These are phyloP conservation scores for Tympanuchus pallidicinctus DNA, from an alignment of 2,113 vertebrate genomes.

Conservation along the genomic window DNA sequence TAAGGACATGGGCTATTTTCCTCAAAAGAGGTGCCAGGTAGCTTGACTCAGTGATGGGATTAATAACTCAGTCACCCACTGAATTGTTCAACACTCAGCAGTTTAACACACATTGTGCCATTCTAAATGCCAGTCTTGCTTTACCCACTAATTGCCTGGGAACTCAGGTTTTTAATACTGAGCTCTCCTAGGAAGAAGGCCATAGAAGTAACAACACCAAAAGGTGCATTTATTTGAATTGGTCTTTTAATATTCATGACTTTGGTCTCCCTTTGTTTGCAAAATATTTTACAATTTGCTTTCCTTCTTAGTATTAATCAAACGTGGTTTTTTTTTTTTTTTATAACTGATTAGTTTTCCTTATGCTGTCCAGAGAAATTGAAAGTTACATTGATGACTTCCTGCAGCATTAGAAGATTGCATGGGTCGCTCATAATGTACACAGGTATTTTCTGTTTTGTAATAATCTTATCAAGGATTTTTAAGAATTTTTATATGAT, in stretches of 20 bases:
- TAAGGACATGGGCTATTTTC: not conserved
- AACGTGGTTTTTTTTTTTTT: not conserved
- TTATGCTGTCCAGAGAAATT: not conserved
- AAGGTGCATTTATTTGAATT: not conserved
- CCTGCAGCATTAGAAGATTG: not conserved
- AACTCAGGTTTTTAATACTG: not conserved
- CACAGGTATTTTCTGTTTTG: not conserved
- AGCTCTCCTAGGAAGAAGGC: not conserved
- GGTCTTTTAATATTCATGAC: not conserved
- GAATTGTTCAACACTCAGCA: conserved; percentile 12
- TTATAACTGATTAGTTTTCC: not conserved
- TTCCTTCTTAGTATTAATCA: not conserved
- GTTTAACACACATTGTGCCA: not conserved
- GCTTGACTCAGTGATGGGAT: not conserved
- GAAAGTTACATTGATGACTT: not conserved
- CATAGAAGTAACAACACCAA: not conserved
- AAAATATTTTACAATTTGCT: not conserved
- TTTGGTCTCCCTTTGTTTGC: not conserved
- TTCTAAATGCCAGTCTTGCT: conserved; percentile 33
- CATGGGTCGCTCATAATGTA: not conserved
- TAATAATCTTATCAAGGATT: not conserved
- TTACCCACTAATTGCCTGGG: not conserved
- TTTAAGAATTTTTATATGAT: not conserved
- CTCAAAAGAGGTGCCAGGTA: not conserved
- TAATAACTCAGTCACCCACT: not conserved